Conservation (phyloP, 2,113 vertebrate genomes). For the Nycticryphes semicollaris region DNA sequence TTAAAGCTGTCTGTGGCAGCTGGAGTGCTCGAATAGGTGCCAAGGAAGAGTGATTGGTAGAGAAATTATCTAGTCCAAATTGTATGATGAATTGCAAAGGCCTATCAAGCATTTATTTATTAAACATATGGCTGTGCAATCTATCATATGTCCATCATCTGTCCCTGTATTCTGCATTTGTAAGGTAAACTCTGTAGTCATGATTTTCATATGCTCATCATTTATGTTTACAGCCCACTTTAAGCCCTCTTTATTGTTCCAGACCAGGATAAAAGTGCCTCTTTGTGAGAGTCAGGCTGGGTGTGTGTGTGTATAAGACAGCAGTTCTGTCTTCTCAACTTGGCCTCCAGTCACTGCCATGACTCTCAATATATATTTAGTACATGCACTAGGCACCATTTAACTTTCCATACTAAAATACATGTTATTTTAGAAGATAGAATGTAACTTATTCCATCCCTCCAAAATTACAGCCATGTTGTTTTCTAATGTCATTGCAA, state of each 20-base stretch:
- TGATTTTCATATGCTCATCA: background rate
- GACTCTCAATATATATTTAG: constrained; percentile 61
- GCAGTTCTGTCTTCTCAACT: background rate
- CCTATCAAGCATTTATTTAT: background rate
- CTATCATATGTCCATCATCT: background rate
- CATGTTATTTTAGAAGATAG: constrained; percentile 59
- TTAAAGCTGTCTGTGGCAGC: background rate
- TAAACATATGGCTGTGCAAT: background rate
- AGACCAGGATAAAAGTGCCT: background rate
- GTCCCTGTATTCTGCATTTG: background rate
- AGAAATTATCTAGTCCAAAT: background rate
- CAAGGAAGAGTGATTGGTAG: background rate
- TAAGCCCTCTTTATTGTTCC: background rate
- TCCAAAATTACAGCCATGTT: constrained; percentile 53
- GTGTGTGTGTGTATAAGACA: background rate
- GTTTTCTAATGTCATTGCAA: constrained; percentile 43
- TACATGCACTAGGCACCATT: constrained; percentile 50
- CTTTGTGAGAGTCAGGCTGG: background rate
- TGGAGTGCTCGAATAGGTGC: background rate
- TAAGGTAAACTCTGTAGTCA: background rate
- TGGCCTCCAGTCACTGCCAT: constrained; percentile 15
- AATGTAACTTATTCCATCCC: constrained; percentile 23
- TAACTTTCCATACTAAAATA: constrained; percentile 58
- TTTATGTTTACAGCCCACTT: background rate
- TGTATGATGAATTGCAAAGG: background rate